Evolutionary conservation across 2,888 invertebrate species (phyloP), one percentile per base, ranked within the genome.

Genomic region (Fragum whitleyi): DNA sequence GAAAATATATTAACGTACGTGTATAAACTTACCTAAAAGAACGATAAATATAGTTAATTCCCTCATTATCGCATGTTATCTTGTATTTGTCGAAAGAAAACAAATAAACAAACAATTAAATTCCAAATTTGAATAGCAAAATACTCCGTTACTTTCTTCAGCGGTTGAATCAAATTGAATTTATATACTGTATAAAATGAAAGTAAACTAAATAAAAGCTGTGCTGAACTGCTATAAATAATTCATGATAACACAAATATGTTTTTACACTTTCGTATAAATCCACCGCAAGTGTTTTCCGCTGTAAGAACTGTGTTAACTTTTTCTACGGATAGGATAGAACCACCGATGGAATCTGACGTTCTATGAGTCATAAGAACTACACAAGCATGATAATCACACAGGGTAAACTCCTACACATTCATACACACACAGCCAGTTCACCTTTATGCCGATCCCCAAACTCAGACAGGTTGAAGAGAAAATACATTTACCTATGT

Each of bases 401-500:
- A 62, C 62, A 36, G 21, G 32, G 9, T 16, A 62, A n/a, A 14
- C 62, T n/a, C 62, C 62, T 62, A 62, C 62, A 62, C 57, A 14
- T n/a, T 26, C 57, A 57, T 47, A 47, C 62, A 29, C 32, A 32
- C 29, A 21, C 36, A 21, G 9, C 32, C 21, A 32, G n/a, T 62
- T 62, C 62, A 62, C 62, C 62, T 62, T 62, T 62, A 62, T 28
- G 23, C 62, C 23, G 19, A 32, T 28, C 36, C 62, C 36, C 32
- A 6, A 6, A 23, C 57, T 62, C 36, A 62, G 62, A 32, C 62
- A 62, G 62, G 62, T 62, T 62, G 62, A 19, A 28, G 28, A 59
- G 62, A 62, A 62, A 62, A 32, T 62, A 62, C 62, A n/a, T 21
- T 62, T 62, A 62, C 62, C 62, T 32, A 62, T 62, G 62, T 62